Percentiles rank a stretch among this genome's conserved stretches.
Conservation (phyloP, 1,140 invertebrate species). For the Anagrus nilaparvatae region DNA sequence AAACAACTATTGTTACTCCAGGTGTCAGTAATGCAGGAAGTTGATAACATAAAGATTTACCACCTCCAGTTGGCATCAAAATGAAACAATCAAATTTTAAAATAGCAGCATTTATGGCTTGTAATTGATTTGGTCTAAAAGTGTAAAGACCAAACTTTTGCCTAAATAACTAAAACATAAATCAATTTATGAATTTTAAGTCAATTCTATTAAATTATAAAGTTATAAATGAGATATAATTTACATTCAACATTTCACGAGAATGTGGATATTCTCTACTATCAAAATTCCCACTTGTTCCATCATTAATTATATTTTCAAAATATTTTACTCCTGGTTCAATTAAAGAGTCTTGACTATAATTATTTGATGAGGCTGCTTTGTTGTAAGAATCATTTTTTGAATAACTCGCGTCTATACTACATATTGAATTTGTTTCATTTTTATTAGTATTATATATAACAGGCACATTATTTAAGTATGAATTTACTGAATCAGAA, state of each 20-base stretch:
- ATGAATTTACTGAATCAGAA: no score
- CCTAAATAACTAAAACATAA: constrained; percentile 46
- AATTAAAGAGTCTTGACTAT: no score
- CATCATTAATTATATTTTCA: no score
- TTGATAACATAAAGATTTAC: constrained; percentile 96
- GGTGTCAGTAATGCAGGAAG: constrained; percentile 60
- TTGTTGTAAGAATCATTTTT: no score
- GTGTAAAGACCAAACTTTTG: constrained; percentile 75
- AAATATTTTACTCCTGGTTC: no score
- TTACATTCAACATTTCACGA: constrained; percentile 51
- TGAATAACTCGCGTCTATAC: no score
- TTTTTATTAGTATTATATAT: no score
- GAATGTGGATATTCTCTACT: constrained; percentile 60
- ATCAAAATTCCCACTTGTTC: constrained; percentile 66
- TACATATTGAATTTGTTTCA: no score
- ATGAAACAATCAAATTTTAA: constrained; percentile 85
- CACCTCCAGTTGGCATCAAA: constrained; percentile 96
- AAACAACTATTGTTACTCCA: constrained; percentile 87
- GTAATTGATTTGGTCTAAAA: constrained; percentile 87
- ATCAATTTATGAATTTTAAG: constrained; percentile 2
- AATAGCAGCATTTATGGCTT: constrained; percentile 88
- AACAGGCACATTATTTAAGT: no score
- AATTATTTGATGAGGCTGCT: no score
- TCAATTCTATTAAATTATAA: no score
- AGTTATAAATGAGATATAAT: no score